These are phyloP conservation scores for Cabera pusaria DNA, from an alignment of 2,888 invertebrate genomes.

Conservation along the genomic window DNA sequence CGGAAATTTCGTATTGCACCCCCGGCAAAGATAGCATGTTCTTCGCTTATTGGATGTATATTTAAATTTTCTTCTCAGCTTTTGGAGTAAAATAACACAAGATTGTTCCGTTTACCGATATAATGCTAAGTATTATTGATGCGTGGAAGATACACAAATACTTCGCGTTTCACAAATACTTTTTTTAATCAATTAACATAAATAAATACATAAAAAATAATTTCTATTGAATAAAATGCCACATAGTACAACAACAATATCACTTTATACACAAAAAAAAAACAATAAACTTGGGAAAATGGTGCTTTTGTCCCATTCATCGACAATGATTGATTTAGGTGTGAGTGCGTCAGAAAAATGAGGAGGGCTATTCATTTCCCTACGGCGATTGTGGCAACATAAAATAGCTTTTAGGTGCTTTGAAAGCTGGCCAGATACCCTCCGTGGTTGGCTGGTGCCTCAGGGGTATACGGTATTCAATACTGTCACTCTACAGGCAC, in stretches of 20 bases:
- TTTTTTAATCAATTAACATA: too few relatives aligned
- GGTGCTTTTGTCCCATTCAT: constrained; percentile 30
- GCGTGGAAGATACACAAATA: too few relatives aligned
- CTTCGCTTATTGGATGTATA: constrained; percentile 18
- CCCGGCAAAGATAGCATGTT: constrained; percentile 34
- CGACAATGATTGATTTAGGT: constrained; percentile 33
- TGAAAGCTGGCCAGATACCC: constrained; percentile 52
- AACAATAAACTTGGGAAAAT: constrained; percentile 19
- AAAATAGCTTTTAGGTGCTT: constrained; percentile 78
- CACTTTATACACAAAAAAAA: constrained; percentile 15
- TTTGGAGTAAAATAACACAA: too few relatives aligned
- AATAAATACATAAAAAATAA: too few relatives aligned
- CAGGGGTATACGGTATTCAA: constrained; percentile 12
- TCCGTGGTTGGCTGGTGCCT: constrained; percentile 12
- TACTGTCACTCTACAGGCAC: not conserved
- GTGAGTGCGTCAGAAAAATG: constrained; percentile 34
- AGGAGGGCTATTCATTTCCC: constrained; percentile 34
- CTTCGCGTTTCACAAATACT: too few relatives aligned
- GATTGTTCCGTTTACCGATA: too few relatives aligned
- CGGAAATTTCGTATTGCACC: constrained; percentile 40
- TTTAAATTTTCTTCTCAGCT: too few relatives aligned
- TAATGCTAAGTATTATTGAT: too few relatives aligned
- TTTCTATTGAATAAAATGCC: too few relatives aligned
- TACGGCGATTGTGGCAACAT: constrained; percentile 50
- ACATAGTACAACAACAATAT: too few relatives aligned